A percentile compares a stretch with the other conserved stretches of the same genome.
Conservation (phyloP, 2,797 vertebrate genomes). For the Notoglanidium macrostoma region DNA sequence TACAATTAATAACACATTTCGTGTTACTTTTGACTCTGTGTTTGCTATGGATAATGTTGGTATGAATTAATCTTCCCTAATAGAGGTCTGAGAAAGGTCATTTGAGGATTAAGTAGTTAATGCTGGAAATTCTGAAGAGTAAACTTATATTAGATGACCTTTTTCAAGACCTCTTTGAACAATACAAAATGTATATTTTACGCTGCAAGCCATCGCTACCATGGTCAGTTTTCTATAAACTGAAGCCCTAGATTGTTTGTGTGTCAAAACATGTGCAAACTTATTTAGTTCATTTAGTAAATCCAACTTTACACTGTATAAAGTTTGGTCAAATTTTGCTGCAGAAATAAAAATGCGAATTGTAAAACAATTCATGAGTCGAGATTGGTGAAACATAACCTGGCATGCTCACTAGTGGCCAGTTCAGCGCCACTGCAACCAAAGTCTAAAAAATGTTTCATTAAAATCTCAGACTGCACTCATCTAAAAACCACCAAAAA, state of each 20-base stretch:
- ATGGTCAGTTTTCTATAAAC: neutral
- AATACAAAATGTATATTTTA: neutral
- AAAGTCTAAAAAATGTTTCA: neutral
- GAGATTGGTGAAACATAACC: neutral
- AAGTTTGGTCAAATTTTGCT: neutral
- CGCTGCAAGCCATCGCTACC: neutral
- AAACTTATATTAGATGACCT: neutral
- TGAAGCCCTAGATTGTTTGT: neutral
- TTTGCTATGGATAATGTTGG: neutral
- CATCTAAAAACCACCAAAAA: neutral
- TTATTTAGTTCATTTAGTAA: neutral
- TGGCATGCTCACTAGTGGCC: neutral
- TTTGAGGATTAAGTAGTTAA: neutral
- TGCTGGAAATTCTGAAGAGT: neutral
- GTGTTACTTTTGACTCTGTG: constrained; percentile 1
- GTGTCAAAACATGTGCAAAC: neutral
- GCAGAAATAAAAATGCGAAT: neutral
- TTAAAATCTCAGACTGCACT: neutral
- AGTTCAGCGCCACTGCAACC: neutral
- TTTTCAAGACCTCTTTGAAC: neutral
- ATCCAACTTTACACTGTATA: neutral
- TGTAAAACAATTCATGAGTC: too few species aligned
- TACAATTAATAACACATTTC: constrained; percentile 20
- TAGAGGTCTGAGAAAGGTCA: neutral
- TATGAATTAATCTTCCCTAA: constrained; percentile 18